Conservation (phyloP, 2,797 vertebrate species). For the Clarias platycephalus region DNA sequence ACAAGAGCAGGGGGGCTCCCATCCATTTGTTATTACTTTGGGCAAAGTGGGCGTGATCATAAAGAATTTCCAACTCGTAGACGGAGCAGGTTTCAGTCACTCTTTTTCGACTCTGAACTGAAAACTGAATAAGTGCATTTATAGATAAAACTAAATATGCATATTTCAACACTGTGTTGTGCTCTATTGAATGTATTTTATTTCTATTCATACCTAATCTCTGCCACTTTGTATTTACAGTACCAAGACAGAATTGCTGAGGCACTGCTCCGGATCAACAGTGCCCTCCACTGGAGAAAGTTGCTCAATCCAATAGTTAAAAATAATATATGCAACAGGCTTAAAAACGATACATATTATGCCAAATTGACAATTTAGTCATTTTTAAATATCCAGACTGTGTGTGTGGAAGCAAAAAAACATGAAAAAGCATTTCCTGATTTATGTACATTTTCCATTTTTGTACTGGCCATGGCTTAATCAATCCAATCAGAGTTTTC, state of each 20-base stretch:
- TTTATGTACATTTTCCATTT: no score
- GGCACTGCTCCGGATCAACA: constrained; percentile 61
- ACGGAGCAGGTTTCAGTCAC: neutral
- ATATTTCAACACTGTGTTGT: neutral
- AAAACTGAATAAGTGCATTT: neutral
- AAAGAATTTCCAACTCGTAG: constrained; percentile 15
- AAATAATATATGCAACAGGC: neutral
- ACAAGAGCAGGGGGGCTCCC: neutral
- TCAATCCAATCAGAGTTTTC: no score
- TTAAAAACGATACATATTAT: neutral
- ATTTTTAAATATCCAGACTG: no score
- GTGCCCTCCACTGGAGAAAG: constrained; percentile 70
- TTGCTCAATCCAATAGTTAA: neutral
- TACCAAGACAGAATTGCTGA: neutral
- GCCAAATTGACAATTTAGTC: no score
- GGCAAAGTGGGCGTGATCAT: neutral
- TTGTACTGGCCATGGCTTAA: no score
- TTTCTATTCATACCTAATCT: neutral
- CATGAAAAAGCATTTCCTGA: no score
- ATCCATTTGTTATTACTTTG: constrained; percentile 18
- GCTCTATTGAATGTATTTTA: neutral
- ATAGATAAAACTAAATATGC: constrained; percentile 14
- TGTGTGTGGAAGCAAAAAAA: no score
- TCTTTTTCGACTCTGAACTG: neutral
- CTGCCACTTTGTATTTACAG: constrained; percentile 27